Conservation (phyloP, 2,113 vertebrate genomes). For the Litocranius walleri region DNA sequence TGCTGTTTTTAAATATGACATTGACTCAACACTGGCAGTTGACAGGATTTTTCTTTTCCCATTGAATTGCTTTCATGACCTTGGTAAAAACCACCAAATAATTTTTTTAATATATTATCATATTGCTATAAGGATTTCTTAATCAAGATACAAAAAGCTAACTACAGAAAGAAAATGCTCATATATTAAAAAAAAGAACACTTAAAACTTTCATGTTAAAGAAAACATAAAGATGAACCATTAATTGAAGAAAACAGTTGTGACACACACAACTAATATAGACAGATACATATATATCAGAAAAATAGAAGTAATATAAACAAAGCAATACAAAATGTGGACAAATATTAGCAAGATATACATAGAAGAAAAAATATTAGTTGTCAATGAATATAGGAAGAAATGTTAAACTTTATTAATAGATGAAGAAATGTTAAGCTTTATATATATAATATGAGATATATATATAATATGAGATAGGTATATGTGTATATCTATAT, state of each 20-base stretch:
- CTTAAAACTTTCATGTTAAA: neutral
- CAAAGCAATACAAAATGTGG: neutral
- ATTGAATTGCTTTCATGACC: neutral
- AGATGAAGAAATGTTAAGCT: neutral
- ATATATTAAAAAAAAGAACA: neutral
- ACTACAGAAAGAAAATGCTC: neutral
- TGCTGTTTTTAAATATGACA: neutral
- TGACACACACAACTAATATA: neutral
- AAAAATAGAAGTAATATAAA: neutral
- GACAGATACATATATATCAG: neutral
- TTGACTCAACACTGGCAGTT: neutral
- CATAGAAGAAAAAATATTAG: neutral
- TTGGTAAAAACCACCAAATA: neutral
- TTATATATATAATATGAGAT: neutral
- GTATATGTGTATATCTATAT: neutral
- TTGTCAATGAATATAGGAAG: neutral
- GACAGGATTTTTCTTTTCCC: neutral
- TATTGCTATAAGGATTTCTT: neutral
- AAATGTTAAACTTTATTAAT: neutral
- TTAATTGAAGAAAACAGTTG: neutral
- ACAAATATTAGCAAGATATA: neutral
- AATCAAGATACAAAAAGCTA: neutral
- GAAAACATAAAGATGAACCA: neutral
- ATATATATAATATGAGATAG: neutral
- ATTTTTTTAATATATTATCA: neutral